Evolutionary conservation across 2,888 invertebrate species (phyloP).

Genomic region (Tipula unca): DNA sequence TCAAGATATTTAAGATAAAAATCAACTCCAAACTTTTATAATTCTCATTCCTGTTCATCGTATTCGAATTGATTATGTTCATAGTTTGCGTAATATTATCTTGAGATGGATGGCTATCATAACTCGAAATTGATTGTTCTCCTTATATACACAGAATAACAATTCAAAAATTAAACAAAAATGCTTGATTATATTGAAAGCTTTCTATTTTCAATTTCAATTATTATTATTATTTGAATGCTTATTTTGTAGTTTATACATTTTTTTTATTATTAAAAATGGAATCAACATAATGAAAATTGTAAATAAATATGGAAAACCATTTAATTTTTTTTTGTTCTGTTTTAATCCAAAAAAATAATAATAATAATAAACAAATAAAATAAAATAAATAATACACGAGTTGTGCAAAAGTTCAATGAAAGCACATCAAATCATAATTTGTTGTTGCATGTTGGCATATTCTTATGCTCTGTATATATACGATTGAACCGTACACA

Average conservation of each 20-base stretch:
- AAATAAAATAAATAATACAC: background rate
- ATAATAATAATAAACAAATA: background rate
- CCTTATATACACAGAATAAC: background rate
- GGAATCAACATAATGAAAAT: background rate
- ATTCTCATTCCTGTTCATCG: too few relatives aligned
- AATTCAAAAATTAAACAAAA: background rate
- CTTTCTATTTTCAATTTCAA: background rate
- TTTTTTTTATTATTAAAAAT: background rate
- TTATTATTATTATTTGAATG: constrained; percentile 1
- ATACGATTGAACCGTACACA: background rate
- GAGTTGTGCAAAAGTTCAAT: background rate
- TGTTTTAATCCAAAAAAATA: background rate
- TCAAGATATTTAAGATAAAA: too few relatives aligned
- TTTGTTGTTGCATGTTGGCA: background rate
- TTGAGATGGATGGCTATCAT: background rate
- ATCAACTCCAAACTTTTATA: too few relatives aligned
- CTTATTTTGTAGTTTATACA: background rate
- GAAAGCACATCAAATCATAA: background rate
- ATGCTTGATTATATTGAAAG: background rate
- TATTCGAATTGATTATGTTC: too few relatives aligned
- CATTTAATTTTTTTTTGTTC: background rate
- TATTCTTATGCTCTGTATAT: background rate
- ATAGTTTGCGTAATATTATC: background rate
- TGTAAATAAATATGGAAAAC: background rate
- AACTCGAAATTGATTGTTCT: background rate